A percentile compares a stretch with the other conserved stretches of the same genome.
These are phyloP conservation scores for Cryptoblepharus egeriae DNA, from an alignment of 2,797 vertebrate species.

Conservation along the genomic window DNA sequence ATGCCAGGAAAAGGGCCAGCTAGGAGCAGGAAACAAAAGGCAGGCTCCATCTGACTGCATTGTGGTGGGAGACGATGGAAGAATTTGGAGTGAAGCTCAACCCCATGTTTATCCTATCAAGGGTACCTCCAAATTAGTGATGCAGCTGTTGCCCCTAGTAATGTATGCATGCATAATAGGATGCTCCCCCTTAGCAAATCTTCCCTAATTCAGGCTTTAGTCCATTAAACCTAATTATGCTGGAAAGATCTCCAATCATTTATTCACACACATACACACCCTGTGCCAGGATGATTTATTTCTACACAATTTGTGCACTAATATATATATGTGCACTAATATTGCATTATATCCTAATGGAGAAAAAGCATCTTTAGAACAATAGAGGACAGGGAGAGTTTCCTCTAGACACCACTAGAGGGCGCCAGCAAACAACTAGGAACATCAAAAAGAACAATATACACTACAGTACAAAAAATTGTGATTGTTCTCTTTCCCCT, in stretches of 20 bases:
- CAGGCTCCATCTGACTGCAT: background rate
- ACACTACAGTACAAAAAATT: background rate
- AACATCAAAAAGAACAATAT: slow-evolving; percentile 71
- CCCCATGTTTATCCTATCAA: background rate
- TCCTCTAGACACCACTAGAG: slow-evolving; percentile 69
- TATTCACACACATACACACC: background rate
- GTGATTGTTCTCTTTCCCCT: slow-evolving; percentile 40
- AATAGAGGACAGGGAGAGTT: slow-evolving; percentile 68
- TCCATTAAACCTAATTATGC: background rate
- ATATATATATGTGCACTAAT: background rate
- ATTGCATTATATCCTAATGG: slow-evolving; percentile 19
- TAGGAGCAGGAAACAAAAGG: background rate
- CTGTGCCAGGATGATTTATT: background rate
- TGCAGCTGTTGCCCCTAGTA: background rate
- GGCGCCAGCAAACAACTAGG: slow-evolving; percentile 66
- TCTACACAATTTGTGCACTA: background rate
- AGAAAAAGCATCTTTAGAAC: slow-evolving; percentile 67
- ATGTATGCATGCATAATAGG: background rate
- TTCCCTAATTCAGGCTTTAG: background rate
- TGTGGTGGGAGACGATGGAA: background rate
- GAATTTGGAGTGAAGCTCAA: too few species aligned
- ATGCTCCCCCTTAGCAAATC: background rate
- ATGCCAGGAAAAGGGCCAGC: too few species aligned
- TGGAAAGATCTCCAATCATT: background rate
- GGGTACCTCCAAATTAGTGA: background rate